Conservation (phyloP, 2,113 vertebrate species). For the Isurus oxyrinchus region DNA sequence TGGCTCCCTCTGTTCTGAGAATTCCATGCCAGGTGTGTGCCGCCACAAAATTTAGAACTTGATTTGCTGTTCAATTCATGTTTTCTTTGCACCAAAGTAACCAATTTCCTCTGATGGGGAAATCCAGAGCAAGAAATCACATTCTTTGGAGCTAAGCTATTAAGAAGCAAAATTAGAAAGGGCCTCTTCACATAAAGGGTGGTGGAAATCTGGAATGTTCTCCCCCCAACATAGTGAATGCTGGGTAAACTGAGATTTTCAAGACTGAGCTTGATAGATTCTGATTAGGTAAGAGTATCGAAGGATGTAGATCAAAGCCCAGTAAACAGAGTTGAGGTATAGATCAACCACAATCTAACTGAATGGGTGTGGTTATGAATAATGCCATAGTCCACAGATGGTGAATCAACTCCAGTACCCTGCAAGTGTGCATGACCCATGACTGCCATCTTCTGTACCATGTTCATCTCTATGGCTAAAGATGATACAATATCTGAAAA, state of each 20-base stretch:
- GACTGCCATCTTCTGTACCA: neutral
- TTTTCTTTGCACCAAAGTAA: neutral
- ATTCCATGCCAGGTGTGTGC: neutral
- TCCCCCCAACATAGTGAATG: neutral
- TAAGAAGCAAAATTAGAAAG: neutral
- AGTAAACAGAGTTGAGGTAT: too few species aligned
- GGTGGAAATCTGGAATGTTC: neutral
- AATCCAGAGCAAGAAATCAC: neutral
- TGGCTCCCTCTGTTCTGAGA: neutral
- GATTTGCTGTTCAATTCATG: neutral
- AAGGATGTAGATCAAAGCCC: neutral
- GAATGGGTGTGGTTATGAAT: neutral
- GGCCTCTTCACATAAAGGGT: neutral
- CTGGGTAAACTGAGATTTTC: neutral
- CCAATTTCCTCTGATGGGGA: neutral
- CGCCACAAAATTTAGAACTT: neutral
- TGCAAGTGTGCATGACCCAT: neutral
- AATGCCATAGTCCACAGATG: neutral
- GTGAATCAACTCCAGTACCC: neutral
- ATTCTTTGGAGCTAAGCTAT: neutral
- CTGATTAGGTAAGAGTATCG: neutral
- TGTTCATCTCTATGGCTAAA: neutral
- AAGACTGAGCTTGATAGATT: neutral
- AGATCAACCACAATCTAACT: neutral
- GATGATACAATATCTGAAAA: neutral